Percentiles rank a stretch among this genome's conserved stretches.
Conservation (phyloP, 2,888 invertebrate genomes). For the Rhaphigaster nebulosa region DNA sequence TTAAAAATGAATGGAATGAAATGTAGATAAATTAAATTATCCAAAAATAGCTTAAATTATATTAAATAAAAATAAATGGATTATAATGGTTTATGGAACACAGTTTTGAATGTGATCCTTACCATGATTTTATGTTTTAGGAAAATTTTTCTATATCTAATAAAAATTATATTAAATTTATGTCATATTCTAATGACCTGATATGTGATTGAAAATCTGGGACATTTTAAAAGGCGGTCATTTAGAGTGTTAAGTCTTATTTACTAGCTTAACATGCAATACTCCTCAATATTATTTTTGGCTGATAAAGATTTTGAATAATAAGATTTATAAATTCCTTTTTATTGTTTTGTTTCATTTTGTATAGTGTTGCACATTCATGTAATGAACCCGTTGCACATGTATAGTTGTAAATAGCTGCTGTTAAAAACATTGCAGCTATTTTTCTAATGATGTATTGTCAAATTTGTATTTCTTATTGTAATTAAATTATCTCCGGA, state of each 20-base stretch:
- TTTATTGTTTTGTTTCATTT: background rate
- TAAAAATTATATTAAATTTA: constrained; percentile 52
- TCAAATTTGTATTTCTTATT: background rate
- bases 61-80: constrained; percentile 50
- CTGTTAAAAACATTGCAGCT: background rate
- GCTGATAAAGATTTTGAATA: no score
- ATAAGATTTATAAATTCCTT: background rate
- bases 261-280: constrained; percentile 22
- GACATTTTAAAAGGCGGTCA: constrained; percentile 38
- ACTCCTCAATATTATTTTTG: background rate
- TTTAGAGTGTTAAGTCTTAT: constrained; percentile 45
- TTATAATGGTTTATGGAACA: constrained; percentile 44
- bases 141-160: constrained; percentile 52
- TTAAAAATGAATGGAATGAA: constrained; percentile 55
- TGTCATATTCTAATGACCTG: constrained; percentile 57
- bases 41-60: constrained; percentile 57
- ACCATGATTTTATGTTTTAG: constrained; percentile 57
- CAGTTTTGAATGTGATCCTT: constrained; percentile 34
- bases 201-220: constrained; percentile 45
- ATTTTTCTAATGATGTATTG: constrained; percentile 6
- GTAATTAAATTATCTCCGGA: background rate
- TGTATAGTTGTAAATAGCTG: background rate
- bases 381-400: background rate
- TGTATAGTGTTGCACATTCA: background rate
- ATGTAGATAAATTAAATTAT: constrained; percentile 58